Conservation (phyloP, 92 coral and sea anemone species). For the Umimayanthus kanabou region DNA sequence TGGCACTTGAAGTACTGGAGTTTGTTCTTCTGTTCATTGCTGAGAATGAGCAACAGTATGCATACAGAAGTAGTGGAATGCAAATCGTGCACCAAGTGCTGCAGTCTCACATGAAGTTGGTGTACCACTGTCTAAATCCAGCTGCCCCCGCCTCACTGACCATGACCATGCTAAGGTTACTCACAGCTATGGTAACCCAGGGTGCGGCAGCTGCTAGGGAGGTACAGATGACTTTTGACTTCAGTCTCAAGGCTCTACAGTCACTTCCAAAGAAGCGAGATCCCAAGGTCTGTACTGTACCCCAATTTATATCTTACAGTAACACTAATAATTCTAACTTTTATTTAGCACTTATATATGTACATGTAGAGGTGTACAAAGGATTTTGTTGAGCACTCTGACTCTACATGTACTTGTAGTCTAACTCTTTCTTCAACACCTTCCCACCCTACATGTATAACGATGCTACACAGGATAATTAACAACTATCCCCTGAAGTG, state of each 20-base stretch:
- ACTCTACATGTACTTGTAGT: too few species aligned
- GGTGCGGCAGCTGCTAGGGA: constrained; percentile 79
- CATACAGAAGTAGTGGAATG: constrained; percentile 53
- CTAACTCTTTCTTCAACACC: too few species aligned
- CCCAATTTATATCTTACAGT: not conserved
- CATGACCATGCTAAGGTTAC: constrained; percentile 73
- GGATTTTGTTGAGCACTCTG: not conserved
- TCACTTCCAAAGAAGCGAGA: constrained; percentile 65
- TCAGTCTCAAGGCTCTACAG: constrained; percentile 75
- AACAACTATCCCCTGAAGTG: too few species aligned
- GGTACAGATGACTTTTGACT: constrained; percentile 77
- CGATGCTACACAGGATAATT: too few species aligned
- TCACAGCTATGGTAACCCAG: constrained; percentile 96
- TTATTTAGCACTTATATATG: not conserved
- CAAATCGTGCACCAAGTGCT: constrained; percentile 66
- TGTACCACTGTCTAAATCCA: constrained; percentile 74
- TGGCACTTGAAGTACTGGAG: constrained; percentile 81
- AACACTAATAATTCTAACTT: not conserved
- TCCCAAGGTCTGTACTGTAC: constrained; percentile 57
- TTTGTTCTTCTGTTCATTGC: constrained; percentile 68
- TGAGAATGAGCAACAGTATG: constrained; percentile 40
- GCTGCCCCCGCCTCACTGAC: constrained; percentile 60
- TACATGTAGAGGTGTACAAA: not conserved
- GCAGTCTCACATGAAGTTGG: constrained; percentile 67
- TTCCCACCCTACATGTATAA: too few species aligned